Base-by-base conservation (phyloP, 1,140 invertebrate genomes). In the Forficula auricularia region DNA sequence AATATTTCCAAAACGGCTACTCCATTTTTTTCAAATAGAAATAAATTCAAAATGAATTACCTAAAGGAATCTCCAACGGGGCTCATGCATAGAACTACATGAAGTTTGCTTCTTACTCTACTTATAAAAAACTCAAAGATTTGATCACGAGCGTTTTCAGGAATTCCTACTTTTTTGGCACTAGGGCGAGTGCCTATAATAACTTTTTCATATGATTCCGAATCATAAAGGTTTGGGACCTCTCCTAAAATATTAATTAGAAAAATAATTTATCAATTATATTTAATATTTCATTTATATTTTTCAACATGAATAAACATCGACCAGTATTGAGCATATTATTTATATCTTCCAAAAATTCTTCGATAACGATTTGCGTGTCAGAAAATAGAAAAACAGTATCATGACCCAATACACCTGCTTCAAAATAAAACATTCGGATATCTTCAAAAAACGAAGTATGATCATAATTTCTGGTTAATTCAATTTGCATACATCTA, bases 331-430 rank as follows among this genome's bases (percentile, higher is more conserved):
- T 90, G 1, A 92, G 64, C 58, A 89, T 81, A 55, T 90, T 89
- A 55, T 89, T 90, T 16, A 91, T 82, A 54, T 90, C 85, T 59
- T 90, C 89, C 0, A 96, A 63, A 60, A 94, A 94, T 54, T 84
- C 82, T 62, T 96, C 90, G 44, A 84, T 74, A 1, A 87, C 77
- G 30, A 89, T 86, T 61, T 95, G 88, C 1, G 83, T 88, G 54
- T 95, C 89, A 3, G 78, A 78, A 52, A 84, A 74, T 3, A 96
- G 67, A 56, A 96, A 94, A 0, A 88, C 82, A 0, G 77, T 79
- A n/a, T 84, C 78, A 43, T 83, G 68, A 46, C 77, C 77, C 22
- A 74, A 72, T 18, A 81, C 61, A 15, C 82, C 81, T 31, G 79
- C 71, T 50, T 71, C 70, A 38, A 72, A 64, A 51, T 76, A 78